Evolutionary conservation across 2,797 vertebrate species (phyloP), one percentile per base, ranked within the genome.

Genomic region (Nannoperca australis): DNA sequence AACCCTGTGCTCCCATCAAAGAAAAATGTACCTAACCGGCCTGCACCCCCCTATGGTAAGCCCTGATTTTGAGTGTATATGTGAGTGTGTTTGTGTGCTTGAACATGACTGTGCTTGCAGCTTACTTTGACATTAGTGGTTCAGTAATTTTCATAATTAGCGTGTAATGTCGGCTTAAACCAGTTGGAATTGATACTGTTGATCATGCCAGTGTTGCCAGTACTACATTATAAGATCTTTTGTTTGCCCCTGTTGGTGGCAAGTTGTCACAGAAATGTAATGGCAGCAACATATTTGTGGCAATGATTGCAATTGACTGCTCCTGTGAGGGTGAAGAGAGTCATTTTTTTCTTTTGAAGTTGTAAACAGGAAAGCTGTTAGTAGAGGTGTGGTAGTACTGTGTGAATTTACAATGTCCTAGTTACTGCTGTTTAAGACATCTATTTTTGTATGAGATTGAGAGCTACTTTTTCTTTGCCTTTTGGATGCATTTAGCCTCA

Each of bases 11-110:
- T 96, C 34, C 96, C 97, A 59, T 96, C 96, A 56, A 98, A 98
- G 96, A 98, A 98, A 89, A 96, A 93, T 70, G 88, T 96, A 56
- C 97, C 97, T 62, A 96, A 96, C 51, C 94, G 97, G 78, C 98
- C 97, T 82, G 97, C 97, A 64, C 97, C 97, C 86, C 97, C 97
- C 74, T 97, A 97, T 79, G 97, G 98, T 99, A 96, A 97, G 96
- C 38, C 34, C 63, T 3, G 2, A 54, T 49, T 77, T 78, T n/a
- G 13, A 66, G 17, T 51, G 24, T 20, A 27, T 38, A 47, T 50
- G 5, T 44, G 24, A 49, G 20, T 36, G 27, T n/a, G 13, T 69
- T 20, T 51, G 24, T 20, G 32, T 38, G 50, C 24, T 24, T 27
- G 5, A 42, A 73, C 68, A 11, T 64, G 65, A 72, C 22, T 67